Evolutionary conservation across 2,797 vertebrate genomes (phyloP), one percentile per base, ranked within the genome.

Genomic region (Lithobates sylvaticus): DNA sequence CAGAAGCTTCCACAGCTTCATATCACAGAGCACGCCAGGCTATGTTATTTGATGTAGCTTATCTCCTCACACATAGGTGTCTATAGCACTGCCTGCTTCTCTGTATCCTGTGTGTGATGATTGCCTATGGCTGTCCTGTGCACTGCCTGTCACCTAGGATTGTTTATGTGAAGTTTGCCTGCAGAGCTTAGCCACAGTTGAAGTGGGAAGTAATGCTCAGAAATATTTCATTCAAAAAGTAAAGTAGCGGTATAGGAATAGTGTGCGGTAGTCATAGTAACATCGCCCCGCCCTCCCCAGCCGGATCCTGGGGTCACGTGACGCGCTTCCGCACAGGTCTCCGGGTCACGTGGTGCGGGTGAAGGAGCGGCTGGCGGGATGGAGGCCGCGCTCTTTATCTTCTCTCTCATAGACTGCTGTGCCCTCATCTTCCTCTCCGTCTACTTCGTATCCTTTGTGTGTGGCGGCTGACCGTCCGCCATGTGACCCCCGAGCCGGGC

Each of bases 381-480:
- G 97, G 98, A 99, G 92, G 97, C 97, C 42, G 95, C 95, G 44
- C 96, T 99, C 88, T 99, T 99, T 90, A 94, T 99, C 77, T 92
- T 99, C 75, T 98, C 98, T 0, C 94, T 99, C 10, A 95, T 98
- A 54, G 97, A 99, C 89, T 98, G 97, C 75, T 99, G 97, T 78
- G 94, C 95, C 18, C 93, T 99, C 75, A 99, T 99, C 91, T 99
- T 99, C 86, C 95, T 99, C 16, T 96, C 98, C 0, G 98, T 99
- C 0, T 99, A 98, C 89, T 99, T 99, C 68, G 98, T 98, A 99
- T 99, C 98, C 97, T 98, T 54, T 3, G 16, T 54, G 50, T 54
- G 50, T 16, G 15, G 50, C 16, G 50, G 16, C 50, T 54, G 3
- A 18, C 2, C 0, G 50, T 92, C 91, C 0, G n/a, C 29, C 2